phyloP scores from a whole-genome alignment of 2,113 vertebrate genomes.

The Hyperopisus bebe region DNA sequence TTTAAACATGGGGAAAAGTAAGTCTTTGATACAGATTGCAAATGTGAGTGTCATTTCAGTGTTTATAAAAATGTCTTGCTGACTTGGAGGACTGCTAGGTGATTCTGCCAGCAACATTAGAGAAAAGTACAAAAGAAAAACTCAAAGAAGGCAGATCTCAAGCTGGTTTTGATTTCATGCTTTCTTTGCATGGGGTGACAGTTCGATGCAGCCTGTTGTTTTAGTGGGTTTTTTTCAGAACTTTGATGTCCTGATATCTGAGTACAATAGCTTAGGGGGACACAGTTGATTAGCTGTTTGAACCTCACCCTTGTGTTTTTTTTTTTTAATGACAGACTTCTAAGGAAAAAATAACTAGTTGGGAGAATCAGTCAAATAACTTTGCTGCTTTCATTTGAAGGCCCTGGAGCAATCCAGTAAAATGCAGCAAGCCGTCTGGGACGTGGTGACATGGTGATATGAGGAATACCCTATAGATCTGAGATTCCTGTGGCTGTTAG shows the following conservation, averaged over 20 bases:
- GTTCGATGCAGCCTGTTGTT: background rate
- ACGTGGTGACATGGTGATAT: background rate
- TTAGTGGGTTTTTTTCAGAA: background rate
- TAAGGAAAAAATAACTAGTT: background rate
- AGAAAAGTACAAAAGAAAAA: background rate
- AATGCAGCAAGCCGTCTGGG: background rate
- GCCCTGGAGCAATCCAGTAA: background rate
- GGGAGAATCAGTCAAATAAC: background rate
- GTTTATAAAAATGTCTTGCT: background rate
- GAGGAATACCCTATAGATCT: background rate
- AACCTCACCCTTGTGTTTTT: conserved; percentile 2
- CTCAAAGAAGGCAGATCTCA: background rate
- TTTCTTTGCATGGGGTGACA: background rate
- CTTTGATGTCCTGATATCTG: conserved; percentile 12
- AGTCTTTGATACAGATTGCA: background rate
- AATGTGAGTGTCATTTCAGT: background rate
- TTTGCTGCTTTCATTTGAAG: background rate
- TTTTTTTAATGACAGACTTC: background rate
- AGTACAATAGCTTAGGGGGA: background rate
- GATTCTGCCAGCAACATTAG: background rate
- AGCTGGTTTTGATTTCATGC: background rate
- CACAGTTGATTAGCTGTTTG: background rate
- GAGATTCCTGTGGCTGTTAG: background rate
- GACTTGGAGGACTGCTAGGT: background rate
- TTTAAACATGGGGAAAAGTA: background rate